A percentile compares a stretch with the other conserved stretches of the same genome.
Evolutionary conservation across 2,797 vertebrate species (phyloP).

Genomic region (Mus caroli): DNA sequence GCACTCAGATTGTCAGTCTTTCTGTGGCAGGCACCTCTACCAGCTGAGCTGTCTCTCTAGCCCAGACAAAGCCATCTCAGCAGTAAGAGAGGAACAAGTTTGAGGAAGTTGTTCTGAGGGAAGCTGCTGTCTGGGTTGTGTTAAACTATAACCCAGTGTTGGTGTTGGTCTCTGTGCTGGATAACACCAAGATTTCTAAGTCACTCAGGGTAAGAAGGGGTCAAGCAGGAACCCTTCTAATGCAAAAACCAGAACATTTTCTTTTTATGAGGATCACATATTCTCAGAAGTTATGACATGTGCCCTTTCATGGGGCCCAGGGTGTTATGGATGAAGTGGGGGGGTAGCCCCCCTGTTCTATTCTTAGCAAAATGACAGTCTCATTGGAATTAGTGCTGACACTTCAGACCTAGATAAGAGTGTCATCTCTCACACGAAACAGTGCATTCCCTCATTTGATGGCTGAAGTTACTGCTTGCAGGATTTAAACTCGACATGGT

Average conservation of each 20-base stretch:
- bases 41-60: not conserved
- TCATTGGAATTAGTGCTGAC: conserved; percentile 48
- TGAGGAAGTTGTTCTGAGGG: conserved; percentile 39
- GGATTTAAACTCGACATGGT: conserved; percentile 70
- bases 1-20: not conserved
- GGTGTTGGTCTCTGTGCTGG: not conserved
- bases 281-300: conserved; percentile 59
- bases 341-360: not conserved
- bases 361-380: not conserved
- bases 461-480: conserved; percentile 40
- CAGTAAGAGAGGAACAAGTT: conserved; percentile 1
- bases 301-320: conserved; percentile 11
- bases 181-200: conserved; percentile 65
- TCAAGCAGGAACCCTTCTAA: conserved; percentile 70
- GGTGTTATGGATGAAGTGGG: not conserved
- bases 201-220: conserved; percentile 55
- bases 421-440: conserved; percentile 50
- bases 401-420: conserved; percentile 55
- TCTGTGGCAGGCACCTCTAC: not conserved
- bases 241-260: conserved; percentile 73
- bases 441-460: conserved; percentile 67
- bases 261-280: conserved; percentile 61
- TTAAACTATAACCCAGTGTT: conserved; percentile 53
- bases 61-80: conserved; percentile 10
- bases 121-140: not conserved